Evolutionary conservation across 2,888 invertebrate species (phyloP).

Genomic region (Standfussiana lucernea): DNA sequence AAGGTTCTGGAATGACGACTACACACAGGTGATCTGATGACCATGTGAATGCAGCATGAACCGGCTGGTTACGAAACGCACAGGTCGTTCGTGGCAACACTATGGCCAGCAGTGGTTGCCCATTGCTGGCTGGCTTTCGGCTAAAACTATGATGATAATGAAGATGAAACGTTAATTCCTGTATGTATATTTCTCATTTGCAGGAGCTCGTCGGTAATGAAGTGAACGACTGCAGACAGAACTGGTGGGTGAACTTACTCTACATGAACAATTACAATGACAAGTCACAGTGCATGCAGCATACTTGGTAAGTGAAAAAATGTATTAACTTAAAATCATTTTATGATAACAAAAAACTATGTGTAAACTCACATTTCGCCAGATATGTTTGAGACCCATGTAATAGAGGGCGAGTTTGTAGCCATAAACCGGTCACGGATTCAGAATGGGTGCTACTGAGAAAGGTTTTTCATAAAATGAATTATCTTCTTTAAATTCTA

Average conservation of each 20-base stretch:
- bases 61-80: not conserved
- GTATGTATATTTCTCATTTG: conserved; percentile 1
- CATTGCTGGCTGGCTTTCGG: not conserved
- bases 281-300: conserved; percentile 58
- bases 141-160: not conserved
- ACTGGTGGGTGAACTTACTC: conserved; percentile 75
- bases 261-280: conserved; percentile 74
- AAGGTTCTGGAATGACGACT: not conserved
- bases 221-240: conserved; percentile 63
- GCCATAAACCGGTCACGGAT: not conserved
- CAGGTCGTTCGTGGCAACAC: not conserved
- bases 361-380: no score
- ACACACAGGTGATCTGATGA: not conserved
- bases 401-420: not conserved
- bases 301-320: conserved; percentile 71
- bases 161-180: not conserved
- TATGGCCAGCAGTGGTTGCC: not conserved
- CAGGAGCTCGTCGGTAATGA: conserved; percentile 54
- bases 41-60: not conserved
- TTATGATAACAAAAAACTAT: no score
- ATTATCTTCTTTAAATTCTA: no score
- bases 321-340: no score
- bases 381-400: not conserved
- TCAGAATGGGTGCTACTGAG: not conserved
- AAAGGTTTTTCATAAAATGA: not conserved